Evolutionary conservation across 1,140 invertebrate species (phyloP), one percentile per base, ranked within the genome.

Genomic region (Drosophila nasuta): DNA sequence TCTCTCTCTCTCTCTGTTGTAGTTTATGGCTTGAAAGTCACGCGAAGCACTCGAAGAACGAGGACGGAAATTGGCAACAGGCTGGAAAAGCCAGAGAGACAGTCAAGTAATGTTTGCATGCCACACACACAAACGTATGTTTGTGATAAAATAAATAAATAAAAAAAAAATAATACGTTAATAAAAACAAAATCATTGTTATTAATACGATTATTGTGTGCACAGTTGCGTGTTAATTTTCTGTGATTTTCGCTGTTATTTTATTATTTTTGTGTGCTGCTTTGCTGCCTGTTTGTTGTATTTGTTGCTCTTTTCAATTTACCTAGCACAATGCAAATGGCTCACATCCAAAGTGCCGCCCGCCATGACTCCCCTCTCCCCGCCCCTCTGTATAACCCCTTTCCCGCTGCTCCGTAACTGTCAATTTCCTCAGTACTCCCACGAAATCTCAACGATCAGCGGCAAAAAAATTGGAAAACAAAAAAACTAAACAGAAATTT

Each of bases 201-300:
- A 87, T 88, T 87, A 87, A 87, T 87, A 88, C 77, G 83, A 83
- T 89, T 89, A 89, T 89, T 89, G 85, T 89, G 85, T 89, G 85
- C 85, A 89, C 85, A 85, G 81, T 89, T 89, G 85, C 85, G 85
- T 89, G 85, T 89, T 89, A 89, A 89, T 89, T 89, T 89, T 78
- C 81, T 83, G 77, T 89, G 85, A 89, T 82, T 87, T 70, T 72
- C 63, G 60, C 75, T 62, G 28, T 54, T 62, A 33, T 77, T 69
- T 59, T 62, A 8, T 72, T 48, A 67, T 66, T 54, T 60, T 33
- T 54, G 38, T 38, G 33, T 8, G 5, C 5, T 33, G 33, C 33
- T 33, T 33, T 33, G 33, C 33, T 33, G 5, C 5, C 5, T 43
- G 10, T 58, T 17, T 59, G n/a, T 28, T 1, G 41, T 30, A 60